These are phyloP conservation scores for Drosophila engyochracea DNA, from an alignment of 2,888 invertebrate genomes.

Conservation along the genomic window DNA sequence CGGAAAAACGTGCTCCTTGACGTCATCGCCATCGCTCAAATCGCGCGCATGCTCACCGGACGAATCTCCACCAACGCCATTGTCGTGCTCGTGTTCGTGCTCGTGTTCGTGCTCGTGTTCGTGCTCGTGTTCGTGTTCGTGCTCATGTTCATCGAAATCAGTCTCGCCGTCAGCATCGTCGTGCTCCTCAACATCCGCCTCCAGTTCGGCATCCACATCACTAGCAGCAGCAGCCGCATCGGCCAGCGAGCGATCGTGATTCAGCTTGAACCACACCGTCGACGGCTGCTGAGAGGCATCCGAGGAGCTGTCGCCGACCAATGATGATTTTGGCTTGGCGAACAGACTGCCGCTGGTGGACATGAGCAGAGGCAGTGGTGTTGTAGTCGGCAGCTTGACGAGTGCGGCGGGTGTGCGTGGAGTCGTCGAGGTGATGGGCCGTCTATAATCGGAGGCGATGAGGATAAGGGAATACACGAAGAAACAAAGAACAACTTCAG, in stretches of 20 bases:
- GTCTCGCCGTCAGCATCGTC: conserved; percentile 41
- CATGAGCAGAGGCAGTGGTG: conserved; percentile 80
- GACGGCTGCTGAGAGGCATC: conserved; percentile 80
- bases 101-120: conserved; percentile 30
- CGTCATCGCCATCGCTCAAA: conserved; percentile 64
- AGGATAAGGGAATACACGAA: not conserved
- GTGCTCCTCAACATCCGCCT: conserved; percentile 65
- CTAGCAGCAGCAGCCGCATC: conserved; percentile 54
- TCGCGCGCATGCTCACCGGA: conserved; percentile 75
- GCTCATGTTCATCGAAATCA: conserved; percentile 43
- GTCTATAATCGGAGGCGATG: conserved; percentile 62
- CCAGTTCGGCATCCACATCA: conserved; percentile 63
- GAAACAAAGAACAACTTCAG: not conserved
- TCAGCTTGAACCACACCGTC: conserved; percentile 79
- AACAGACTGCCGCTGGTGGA: conserved; percentile 73
- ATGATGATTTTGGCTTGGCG: conserved; percentile 69
- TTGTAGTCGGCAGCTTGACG: conserved; percentile 71
- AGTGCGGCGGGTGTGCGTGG: conserved; percentile 63
- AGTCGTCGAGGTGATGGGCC: conserved; percentile 84
- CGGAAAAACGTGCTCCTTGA: conserved; percentile 76
- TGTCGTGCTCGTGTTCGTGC: conserved; percentile 27
- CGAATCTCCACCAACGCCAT: conserved; percentile 27
- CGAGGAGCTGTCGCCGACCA: conserved; percentile 46
- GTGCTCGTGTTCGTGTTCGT: conserved; percentile 33
- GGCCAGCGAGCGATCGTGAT: conserved; percentile 77